Evolutionary conservation across 2,888 invertebrate genomes (phyloP).

Genomic region (Diaphora mendica): DNA sequence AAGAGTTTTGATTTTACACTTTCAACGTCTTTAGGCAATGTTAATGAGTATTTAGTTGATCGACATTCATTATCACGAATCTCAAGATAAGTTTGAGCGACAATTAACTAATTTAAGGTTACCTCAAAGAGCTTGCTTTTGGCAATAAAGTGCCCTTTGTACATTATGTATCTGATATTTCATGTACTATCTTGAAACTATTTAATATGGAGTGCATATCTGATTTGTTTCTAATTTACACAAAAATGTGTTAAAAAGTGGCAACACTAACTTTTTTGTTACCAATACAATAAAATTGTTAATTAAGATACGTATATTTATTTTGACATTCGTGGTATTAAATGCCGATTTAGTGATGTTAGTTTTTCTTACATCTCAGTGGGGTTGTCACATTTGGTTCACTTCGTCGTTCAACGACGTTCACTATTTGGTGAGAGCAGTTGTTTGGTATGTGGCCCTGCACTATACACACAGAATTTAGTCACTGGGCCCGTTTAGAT

Average conservation of each 20-base stretch:
- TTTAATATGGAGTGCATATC: too few relatives aligned
- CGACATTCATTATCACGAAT: background rate
- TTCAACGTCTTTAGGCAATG: background rate
- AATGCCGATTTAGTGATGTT: background rate
- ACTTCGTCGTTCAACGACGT: slow-evolving; percentile 8
- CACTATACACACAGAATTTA: background rate
- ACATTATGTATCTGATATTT: too few relatives aligned
- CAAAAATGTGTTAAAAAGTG: too few relatives aligned
- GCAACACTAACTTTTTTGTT: too few relatives aligned
- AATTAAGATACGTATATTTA: too few relatives aligned
- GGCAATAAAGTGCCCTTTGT: too few relatives aligned
- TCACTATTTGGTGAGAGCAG: slow-evolving; percentile 3
- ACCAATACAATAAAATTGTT: too few relatives aligned
- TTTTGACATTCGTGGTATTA: too few relatives aligned
- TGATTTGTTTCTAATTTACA: too few relatives aligned
- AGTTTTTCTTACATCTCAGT: slow-evolving; percentile 7
- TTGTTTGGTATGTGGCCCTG: slow-evolving; percentile 6
- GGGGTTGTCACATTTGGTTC: slow-evolving; percentile 19
- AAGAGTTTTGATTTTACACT: background rate
- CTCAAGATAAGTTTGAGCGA: background rate
- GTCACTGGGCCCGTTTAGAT: background rate
- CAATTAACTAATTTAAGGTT: too few relatives aligned
- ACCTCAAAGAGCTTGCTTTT: too few relatives aligned
- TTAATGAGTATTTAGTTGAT: background rate
- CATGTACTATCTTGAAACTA: too few relatives aligned